A percentile compares a stretch with the other conserved stretches of the same genome.
These are phyloP conservation scores for Notolepis coatsorum DNA, from an alignment of 2,797 vertebrate genomes.

Conservation along the genomic window DNA sequence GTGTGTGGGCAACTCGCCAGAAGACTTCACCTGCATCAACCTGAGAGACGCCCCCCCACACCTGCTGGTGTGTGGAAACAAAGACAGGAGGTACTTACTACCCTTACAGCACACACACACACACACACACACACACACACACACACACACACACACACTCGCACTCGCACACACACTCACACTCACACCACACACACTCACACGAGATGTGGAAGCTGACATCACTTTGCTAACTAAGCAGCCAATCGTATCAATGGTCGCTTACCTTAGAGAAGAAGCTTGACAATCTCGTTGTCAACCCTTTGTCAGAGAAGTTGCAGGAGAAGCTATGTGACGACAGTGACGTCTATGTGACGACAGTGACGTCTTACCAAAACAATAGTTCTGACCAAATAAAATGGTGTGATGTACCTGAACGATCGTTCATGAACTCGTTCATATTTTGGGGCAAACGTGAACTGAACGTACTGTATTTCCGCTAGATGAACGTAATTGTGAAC, in stretches of 20 bases:
- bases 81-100: constrained; percentile 89
- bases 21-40: constrained; percentile 93
- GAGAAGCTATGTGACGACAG: too few species aligned
- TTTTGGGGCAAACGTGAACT: too few species aligned
- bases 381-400: constrained; percentile 16
- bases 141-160: constrained; percentile 6
- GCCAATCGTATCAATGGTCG: too few species aligned
- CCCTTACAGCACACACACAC: constrained; percentile 10
- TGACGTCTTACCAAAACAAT: constrained; percentile 19
- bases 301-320: too few species aligned
- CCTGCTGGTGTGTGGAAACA: constrained; percentile 94
- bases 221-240: too few species aligned
- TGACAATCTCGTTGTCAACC: too few species aligned
- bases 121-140: constrained; percentile 8
- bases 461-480: too few species aligned
- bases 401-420: too few species aligned
- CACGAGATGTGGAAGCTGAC: neutral
- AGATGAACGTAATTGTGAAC: too few species aligned
- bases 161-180: neutral
- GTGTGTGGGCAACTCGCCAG: constrained; percentile 86
- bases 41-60: constrained; percentile 86
- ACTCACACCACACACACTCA: constrained; percentile 3
- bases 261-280: too few species aligned
- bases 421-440: too few species aligned
- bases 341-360: too few species aligned